A percentile compares a stretch with the other conserved stretches of the same genome.
Conservation (phyloP, 2,113 vertebrate genomes). For the Synodontis membranacea region DNA sequence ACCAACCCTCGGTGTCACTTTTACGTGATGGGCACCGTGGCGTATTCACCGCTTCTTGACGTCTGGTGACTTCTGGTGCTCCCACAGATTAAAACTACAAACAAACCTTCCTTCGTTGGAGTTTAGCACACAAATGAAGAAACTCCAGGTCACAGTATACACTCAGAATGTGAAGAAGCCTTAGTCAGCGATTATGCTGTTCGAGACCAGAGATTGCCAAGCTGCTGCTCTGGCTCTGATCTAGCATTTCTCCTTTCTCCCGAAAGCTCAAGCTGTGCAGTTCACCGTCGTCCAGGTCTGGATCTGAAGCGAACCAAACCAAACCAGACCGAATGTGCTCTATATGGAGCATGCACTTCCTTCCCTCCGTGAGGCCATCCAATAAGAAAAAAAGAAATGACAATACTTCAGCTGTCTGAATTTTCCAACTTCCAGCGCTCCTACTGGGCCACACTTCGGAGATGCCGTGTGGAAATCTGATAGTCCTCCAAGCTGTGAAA, state of each 20-base stretch:
- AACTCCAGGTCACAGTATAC: not conserved
- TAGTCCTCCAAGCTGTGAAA: slow-evolving; percentile 31
- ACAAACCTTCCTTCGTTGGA: not conserved
- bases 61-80: not conserved
- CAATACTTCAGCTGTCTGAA: slow-evolving; percentile 36
- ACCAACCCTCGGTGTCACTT: not conserved
- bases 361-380: slow-evolving; percentile 27
- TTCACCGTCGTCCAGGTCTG: slow-evolving; percentile 3
- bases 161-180: not conserved
- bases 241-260: slow-evolving; percentile 18
- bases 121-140: not conserved
- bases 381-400: slow-evolving; percentile 9
- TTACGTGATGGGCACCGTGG: not conserved
- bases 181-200: not conserved
- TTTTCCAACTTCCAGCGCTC: slow-evolving; percentile 39
- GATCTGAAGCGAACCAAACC: not conserved
- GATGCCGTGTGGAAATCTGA: slow-evolving; percentile 14
- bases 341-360: slow-evolving; percentile 34
- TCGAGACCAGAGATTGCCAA: not conserved
- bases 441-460: not conserved
- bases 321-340: not conserved
- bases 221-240: slow-evolving; percentile 17
- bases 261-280: slow-evolving; percentile 24
- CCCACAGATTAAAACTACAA: not conserved
- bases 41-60: not conserved